Base-by-base conservation (phyloP, 1,140 invertebrate species). In the Nylanderia fulva region DNA sequence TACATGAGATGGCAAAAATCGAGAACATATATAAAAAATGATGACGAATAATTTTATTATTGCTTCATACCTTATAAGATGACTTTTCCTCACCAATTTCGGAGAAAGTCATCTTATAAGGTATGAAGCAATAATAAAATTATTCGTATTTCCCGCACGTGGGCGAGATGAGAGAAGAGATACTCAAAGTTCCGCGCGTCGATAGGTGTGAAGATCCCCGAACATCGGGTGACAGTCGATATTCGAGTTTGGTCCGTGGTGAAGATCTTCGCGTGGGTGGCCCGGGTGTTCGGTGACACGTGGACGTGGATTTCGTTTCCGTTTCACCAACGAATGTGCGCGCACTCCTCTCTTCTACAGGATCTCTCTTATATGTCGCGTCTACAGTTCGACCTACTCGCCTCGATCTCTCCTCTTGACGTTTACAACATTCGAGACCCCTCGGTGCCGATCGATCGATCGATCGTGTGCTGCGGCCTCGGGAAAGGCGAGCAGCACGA, bases 351-450 rank as follows among this genome's bases (percentile, higher is more conserved):
- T 80, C 27, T 68, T 33, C 1, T 3, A 33, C 29, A 42, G 33
- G 29, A 68, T 29, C n/a, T n/a, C n/a, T n/a, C n/a, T n/a, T n/a
- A n/a, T n/a, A n/a, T 48, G 63, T 66, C 63, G 21, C 4, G 45
- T 18, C 45, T 39, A 82, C 36, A 52, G 39, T 72, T 72, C 66
- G 77, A 82, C 77, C 77, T 82, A 82, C 66, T 82, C 77, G 77
- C 77, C 77, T 82, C 77, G 64, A 80, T 80, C 66, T 82, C 77
- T 82, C 66, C 29, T 24, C 54, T n/a, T n/a, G 64, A 54, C 48
- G 21, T 80, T 80, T 33, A 29, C 63, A 29, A 71, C 66, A 45
- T 52, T 24, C 27, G 45, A 9, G 45, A 1, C 56, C 63, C 8
- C 75, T 77, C 29, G 29, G 29, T 1, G 1, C 29, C 29, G 29